Evolutionary conservation across 2,888 invertebrate species (phyloP), one percentile per base, ranked within the genome.

Genomic region (Athalia cordata): DNA sequence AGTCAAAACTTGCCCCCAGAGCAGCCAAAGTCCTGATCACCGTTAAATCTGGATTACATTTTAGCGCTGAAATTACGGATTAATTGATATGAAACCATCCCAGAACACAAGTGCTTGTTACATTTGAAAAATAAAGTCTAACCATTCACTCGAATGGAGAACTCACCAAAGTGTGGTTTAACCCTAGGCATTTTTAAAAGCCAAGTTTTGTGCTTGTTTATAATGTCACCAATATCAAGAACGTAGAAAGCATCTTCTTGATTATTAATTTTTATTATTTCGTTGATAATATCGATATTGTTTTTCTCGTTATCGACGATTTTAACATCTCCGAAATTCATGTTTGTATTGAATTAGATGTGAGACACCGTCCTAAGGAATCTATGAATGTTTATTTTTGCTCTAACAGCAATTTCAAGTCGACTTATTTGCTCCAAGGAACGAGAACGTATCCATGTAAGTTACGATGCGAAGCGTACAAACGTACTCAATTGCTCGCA

Each of bases 1-100:
- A 94, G 85, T 94, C 94, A 87, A 94, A 94, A 65, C 92, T 91
- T 45, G 91, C 89, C 68, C 94, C 93, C 61, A 93, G 87, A 52
- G 91, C 90, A 11, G 92, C 92, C 74, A 94, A 77, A 62, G 85
- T 81, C 84, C 87, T 87, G 29, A 91, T 83, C 3, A 90, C 90
- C 4, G 91, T 87, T 49, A 90, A 87, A 82, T 92, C 91, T 64
- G 92, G 91, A 88, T 94, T 94, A 85, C 94, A 94, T 87, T 94
- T 94, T 49, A 94, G 91, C 81, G 94, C 93, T 91, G 82, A 29
- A 86, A 88, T 80, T 1, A 5, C 29, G 29, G 29, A 59, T 13
- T 13, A 47, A 59, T 45, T 49, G 15, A 72, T 59, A 47, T 68
- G n/a, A 67, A 43, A 29, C 2, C 29, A 29, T 29, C 29, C 29